These are phyloP conservation scores for Ctenopoma multispine DNA, from an alignment of 2,797 vertebrate genomes.

Conservation along the genomic window DNA sequence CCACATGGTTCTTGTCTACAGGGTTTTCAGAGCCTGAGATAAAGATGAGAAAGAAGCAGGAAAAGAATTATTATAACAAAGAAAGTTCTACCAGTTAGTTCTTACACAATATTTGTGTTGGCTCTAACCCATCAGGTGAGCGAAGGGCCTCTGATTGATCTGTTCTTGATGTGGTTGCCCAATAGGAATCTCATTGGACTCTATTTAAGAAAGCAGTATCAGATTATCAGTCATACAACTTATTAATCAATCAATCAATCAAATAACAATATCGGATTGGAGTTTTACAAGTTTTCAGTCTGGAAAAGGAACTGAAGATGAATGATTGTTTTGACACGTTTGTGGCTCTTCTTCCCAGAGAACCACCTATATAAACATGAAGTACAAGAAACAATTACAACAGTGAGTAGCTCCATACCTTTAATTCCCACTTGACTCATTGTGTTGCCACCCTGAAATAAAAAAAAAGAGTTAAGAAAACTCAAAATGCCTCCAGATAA, in stretches of 20 bases:
- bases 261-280: not conserved
- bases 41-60: not conserved
- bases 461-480: not conserved
- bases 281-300: not conserved
- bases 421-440: slow-evolving; percentile 16
- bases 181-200: slow-evolving; percentile 35
- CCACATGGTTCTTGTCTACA: not conserved
- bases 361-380: not conserved
- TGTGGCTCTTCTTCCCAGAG: not conserved
- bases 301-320: no score
- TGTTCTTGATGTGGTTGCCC: not conserved
- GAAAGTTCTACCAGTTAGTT: not conserved
- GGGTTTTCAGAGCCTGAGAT: slow-evolving; percentile 31
- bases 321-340: no score
- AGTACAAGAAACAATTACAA: not conserved
- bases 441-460: slow-evolving; percentile 45
- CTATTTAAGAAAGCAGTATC: slow-evolving; percentile 45
- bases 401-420: slow-evolving; percentile 46
- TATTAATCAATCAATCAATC: not conserved
- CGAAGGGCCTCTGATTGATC: slow-evolving; percentile 57
- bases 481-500: not conserved
- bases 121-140: slow-evolving; percentile 71
- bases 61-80: not conserved
- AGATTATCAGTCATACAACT: slow-evolving; percentile 3
- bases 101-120: not conserved